Base-by-base conservation (phyloP, 2,888 invertebrate genomes). In the Amorpha juglandis region DNA sequence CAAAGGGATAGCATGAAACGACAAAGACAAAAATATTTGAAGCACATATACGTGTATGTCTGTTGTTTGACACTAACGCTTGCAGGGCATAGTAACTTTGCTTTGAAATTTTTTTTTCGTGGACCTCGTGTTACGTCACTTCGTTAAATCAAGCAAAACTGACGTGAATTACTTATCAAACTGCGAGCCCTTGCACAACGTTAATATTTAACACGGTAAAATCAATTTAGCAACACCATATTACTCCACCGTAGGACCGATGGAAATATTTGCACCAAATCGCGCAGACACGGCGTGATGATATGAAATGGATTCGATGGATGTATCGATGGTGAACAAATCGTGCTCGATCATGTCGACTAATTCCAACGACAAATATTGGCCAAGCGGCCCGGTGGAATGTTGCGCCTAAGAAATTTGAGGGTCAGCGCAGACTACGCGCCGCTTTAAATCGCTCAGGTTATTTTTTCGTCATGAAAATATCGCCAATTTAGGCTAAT, bases 301-400 rank as follows among this genome's bases (percentile, higher is more conserved):
- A 58, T 66, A 69, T 70, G 65, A 73, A 79, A 65, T 74, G 71
- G 74, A 73, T 69, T 68, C 71, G 70, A 78, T 66, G 69, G 73
- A 70, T 71, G 70, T 69, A 74, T 77, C 76, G 76, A 80, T 81
- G 75, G 79, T 77, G 77, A 78, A 69, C 79, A 62, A 74, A 71
- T 74, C 70, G 76, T 71, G 76, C 75, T 74, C 79, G 81, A 78
- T 81, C 82, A 77, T 76, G 80, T 78, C 78, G 78, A 81, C 86
- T 84, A 83, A 87, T 80, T 70, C 73, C 70, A 69, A 70, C 72
- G 71, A 77, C 81, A 86, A 89, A 89, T 88, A 88, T 88, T 90
- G 81, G 70, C 71, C 69, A 75, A 78, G 74, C 82, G 80, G 81
- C 87, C 89, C 83, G 87, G 82, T 63, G 70, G 77, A 78, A 78